Base-by-base conservation (phyloP, 1,140 invertebrate genomes). In the Brachionus manjavacas region DNA sequence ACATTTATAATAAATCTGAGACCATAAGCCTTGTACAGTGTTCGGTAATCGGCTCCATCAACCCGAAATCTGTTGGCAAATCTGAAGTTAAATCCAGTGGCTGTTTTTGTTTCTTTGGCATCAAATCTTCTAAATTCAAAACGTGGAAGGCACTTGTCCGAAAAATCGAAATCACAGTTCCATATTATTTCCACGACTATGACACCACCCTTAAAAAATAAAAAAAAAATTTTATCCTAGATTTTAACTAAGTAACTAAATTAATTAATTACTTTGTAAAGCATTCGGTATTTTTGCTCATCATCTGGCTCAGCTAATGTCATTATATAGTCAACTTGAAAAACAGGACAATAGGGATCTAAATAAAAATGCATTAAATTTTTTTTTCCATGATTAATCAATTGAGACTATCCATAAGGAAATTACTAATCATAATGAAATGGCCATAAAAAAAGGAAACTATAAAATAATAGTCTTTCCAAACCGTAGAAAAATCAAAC, bases 91-190 rank as follows among this genome's bases (percentile, higher is more conserved):
- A 89, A 91, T 46, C 88, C 91, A 83, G 86, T 86, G 41, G 89
- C 87, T 66, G 89, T 85, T 12, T 85, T 88, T 79, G 87, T 87
- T 20, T 88, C 85, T 7, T 85, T 76, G 49, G 86, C 86, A 76
- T 90, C 89, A 3, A 90, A 86, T 16, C 89, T 76, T n/a, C 85
- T 84, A 85, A 92, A 92, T 2, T 81, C 86, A 86, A 92, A 92
- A 20, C 86, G 86, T 14, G 91, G 91, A 46, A 88, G 85, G 85
- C 91, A 92, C 31, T 89, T 86, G 12, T 86, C 84, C 66, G 86
- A 86, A 43, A 86, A 87, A 87, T 92, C 91, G 31, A 92, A 86
- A 85, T 92, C 89, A 86, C 91, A 92, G 74, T 91, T 87, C 91
- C 91, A 92, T 25, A 87, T 86, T 16, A 92, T 91, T 7, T 87